Percentiles rank a stretch among this genome's conserved stretches.
phyloP scores from a whole-genome alignment of 2,888 invertebrate species.

The Liopterus haemorrhoidalis region DNA sequence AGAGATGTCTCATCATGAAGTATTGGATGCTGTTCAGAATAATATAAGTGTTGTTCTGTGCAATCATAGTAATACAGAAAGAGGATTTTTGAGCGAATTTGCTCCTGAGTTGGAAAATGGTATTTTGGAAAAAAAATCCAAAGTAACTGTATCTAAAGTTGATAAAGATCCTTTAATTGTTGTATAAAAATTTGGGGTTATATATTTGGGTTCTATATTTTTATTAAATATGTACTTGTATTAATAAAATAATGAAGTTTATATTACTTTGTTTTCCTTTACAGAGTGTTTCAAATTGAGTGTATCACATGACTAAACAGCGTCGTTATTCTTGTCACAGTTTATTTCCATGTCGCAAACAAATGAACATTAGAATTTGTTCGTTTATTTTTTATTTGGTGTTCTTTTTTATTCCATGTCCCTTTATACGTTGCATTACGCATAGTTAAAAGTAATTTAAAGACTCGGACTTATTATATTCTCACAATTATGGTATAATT shows the following conservation, averaged over 20 bases:
- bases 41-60: constrained; percentile 78
- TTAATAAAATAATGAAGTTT: not conserved
- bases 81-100: constrained; percentile 72
- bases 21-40: constrained; percentile 77
- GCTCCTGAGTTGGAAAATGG: constrained; percentile 39
- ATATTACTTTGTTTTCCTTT: no score
- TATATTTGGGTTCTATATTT: not conserved
- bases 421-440: no score
- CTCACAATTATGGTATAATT: no score
- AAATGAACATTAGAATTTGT: no score
- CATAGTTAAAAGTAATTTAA: no score
- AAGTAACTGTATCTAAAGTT: constrained; percentile 61
- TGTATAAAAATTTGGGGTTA: constrained; percentile 46
- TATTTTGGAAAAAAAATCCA: constrained; percentile 45
- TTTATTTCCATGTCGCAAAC: no score
- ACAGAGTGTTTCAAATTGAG: no score
- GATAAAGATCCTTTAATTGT: constrained; percentile 76
- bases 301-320: no score
- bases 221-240: not conserved
- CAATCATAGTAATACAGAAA: constrained; percentile 90
- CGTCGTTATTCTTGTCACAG: no score
- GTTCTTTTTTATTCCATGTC: no score
- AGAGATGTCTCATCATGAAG: constrained; percentile 94
- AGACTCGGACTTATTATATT: no score
- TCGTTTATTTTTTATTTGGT: no score